These are phyloP conservation scores for Choloepus hoffmanni DNA, from an alignment of 2,113 vertebrate genomes.

Conservation along the genomic window DNA sequence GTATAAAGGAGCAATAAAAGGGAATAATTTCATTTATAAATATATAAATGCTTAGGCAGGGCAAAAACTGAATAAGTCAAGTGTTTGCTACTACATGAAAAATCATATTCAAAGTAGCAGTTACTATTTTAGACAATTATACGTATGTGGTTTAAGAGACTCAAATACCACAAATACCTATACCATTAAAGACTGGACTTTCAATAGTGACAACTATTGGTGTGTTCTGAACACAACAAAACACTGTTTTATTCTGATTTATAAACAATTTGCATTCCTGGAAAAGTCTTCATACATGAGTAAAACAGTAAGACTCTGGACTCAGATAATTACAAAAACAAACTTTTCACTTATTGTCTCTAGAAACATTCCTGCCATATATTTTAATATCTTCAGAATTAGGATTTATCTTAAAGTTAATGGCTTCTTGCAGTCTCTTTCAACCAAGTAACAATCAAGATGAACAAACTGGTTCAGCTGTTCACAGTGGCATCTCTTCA, in stretches of 20 bases:
- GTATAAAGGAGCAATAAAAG: not conserved
- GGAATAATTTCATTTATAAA: not conserved
- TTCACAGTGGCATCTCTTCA: not conserved
- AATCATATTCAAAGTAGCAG: not conserved
- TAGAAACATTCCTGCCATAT: not conserved
- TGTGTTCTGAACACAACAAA: constrained; percentile 1
- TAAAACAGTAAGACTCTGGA: not conserved
- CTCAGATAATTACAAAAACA: not conserved
- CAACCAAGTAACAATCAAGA: not conserved
- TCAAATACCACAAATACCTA: not conserved
- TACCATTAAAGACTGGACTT: not conserved
- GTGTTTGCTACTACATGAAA: not conserved
- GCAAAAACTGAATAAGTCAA: not conserved
- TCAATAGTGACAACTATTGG: not conserved
- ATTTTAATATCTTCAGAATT: constrained; percentile 4
- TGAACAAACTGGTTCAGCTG: not conserved
- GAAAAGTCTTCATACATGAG: not conserved
- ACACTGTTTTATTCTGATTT: not conserved
- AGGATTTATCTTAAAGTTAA: not conserved
- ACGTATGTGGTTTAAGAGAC: not conserved
- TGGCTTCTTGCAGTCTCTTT: not conserved
- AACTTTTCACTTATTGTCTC: not conserved
- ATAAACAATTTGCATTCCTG: not conserved
- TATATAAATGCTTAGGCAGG: not conserved
- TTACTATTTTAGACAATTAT: not conserved